These are phyloP conservation scores for Lamellibrachia luymesi DNA, from an alignment of 1,140 invertebrate species.

Conservation along the genomic window DNA sequence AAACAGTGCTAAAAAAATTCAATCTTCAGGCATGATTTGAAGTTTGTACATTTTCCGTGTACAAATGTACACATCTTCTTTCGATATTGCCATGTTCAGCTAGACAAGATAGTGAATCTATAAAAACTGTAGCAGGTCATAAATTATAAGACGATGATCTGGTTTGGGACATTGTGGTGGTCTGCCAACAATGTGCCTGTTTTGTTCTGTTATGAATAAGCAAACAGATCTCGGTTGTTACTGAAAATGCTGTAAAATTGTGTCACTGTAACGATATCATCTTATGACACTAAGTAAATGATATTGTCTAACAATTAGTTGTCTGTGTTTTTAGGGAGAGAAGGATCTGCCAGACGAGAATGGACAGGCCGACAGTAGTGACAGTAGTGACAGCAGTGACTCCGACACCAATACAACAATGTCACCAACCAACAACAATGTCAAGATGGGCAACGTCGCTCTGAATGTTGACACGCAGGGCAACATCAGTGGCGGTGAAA, in stretches of 20 bases:
- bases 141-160: not conserved
- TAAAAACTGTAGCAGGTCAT: not conserved
- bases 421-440: slow-evolving; percentile 1
- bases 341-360: not conserved
- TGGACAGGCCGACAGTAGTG: not conserved
- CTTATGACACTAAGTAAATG: not conserved
- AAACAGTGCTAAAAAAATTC: not conserved
- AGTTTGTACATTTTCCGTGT: not conserved
- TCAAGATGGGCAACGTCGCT: not conserved
- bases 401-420: not conserved
- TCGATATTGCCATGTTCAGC: not conserved
- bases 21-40: not conserved
- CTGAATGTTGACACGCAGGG: not conserved
- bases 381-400: not conserved
- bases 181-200: not conserved
- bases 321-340: not conserved
- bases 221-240: not conserved
- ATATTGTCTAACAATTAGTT: too few species aligned
- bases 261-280: not conserved
- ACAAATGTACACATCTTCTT: not conserved
- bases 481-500: not conserved
- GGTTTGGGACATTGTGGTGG: not conserved
- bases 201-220: not conserved
- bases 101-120: not conserved
- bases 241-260: not conserved